Percentiles rank a stretch among this genome's conserved stretches.
phyloP scores from a whole-genome alignment of 2,797 vertebrate genomes.

The Hyperoplus lanceolatus region DNA sequence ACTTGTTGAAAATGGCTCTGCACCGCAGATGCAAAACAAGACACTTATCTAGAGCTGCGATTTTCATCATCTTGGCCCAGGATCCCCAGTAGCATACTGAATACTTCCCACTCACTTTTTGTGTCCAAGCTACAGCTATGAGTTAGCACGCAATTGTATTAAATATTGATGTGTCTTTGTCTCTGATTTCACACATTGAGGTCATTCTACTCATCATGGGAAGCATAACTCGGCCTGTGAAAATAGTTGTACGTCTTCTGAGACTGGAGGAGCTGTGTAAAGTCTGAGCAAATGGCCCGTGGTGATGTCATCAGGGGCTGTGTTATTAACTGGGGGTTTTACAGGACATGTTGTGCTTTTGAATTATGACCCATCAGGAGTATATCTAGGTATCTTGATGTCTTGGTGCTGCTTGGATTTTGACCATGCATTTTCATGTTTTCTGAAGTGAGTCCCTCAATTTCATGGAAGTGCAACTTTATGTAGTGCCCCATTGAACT shows the following conservation, averaged over 20 bases:
- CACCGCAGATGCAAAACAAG: conserved; percentile 11
- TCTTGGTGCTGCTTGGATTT: conserved; percentile 25
- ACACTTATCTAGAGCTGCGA: conserved; percentile 2
- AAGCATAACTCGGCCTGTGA: background rate
- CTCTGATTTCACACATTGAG: conserved; percentile 9
- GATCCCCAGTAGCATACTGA: conserved; percentile 14
- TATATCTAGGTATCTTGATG: conserved; percentile 8
- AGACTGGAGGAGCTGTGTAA: conserved; percentile 5
- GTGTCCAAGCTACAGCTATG: conserved; percentile 12
- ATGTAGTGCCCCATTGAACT: conserved; percentile 5
- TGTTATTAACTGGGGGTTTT: background rate
- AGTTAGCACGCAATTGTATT: conserved; percentile 22
- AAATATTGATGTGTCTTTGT: conserved; percentile 22
- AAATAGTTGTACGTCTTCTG: conserved; percentile 1
- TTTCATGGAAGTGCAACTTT: conserved; percentile 18
- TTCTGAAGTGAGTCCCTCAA: conserved; percentile 7
- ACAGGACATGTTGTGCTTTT: background rate
- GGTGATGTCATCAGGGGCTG: conserved; percentile 5
- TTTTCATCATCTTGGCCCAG: conserved; percentile 4
- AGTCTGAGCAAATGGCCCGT: background rate
- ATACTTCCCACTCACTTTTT: conserved; percentile 23
- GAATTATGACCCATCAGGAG: background rate
- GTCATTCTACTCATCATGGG: conserved; percentile 3
- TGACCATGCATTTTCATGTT: conserved; percentile 21
- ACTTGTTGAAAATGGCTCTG: conserved; percentile 34